Evolutionary conservation across 2,113 vertebrate genomes (phyloP).

Genomic region (Scartelaos histophorus): DNA sequence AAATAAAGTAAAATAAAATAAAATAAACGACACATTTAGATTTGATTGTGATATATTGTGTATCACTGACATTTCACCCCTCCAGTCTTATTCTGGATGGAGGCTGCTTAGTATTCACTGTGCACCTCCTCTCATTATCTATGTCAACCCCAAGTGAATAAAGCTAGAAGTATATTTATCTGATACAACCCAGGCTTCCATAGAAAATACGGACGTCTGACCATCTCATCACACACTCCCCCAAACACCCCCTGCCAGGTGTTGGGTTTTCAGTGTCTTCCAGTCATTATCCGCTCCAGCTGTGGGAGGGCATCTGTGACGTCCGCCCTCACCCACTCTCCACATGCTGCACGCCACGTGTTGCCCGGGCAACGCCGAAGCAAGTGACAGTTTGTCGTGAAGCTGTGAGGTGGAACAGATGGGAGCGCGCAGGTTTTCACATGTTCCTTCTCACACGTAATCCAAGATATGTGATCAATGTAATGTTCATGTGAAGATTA

Average conservation of each 20-base stretch:
- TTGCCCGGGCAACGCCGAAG: slow-evolving; percentile 69
- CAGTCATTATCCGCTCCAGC: slow-evolving; percentile 66
- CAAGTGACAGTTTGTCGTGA: slow-evolving; percentile 66
- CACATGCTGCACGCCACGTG: slow-evolving; percentile 34
- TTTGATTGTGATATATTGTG: too few species aligned
- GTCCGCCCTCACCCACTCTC: slow-evolving; percentile 62
- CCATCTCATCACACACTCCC: neutral
- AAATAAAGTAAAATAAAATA: too few species aligned
- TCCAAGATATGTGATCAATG: slow-evolving; percentile 5
- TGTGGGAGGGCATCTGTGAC: slow-evolving; percentile 60
- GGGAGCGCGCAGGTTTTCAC: slow-evolving; percentile 55
- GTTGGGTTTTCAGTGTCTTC: slow-evolving; percentile 43
- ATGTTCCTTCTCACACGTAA: slow-evolving; percentile 47
- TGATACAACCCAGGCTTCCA: too few species aligned
- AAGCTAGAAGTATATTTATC: too few species aligned
- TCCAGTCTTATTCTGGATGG: too few species aligned
- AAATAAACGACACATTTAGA: too few species aligned
- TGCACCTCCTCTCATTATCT: too few species aligned
- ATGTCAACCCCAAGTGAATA: too few species aligned
- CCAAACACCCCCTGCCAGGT: neutral
- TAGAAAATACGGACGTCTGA: too few species aligned
- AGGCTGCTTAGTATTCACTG: too few species aligned
- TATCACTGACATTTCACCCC: too few species aligned
- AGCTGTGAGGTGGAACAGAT: slow-evolving; percentile 69
- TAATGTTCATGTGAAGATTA: neutral